These are phyloP conservation scores for Paradoxurus hermaphroditus DNA, from an alignment of 2,113 vertebrate genomes.

Conservation along the genomic window DNA sequence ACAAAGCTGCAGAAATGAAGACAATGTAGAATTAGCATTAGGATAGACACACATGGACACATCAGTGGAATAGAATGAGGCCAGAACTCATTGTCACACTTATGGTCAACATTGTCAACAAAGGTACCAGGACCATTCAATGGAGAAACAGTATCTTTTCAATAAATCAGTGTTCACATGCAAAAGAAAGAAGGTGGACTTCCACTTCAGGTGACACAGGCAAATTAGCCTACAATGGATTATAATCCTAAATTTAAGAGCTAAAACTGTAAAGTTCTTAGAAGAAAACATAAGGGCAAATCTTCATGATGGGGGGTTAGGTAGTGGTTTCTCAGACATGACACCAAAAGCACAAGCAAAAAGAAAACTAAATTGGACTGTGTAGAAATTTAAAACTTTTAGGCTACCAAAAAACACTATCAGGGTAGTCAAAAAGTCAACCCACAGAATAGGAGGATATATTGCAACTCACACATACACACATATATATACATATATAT, in stretches of 20 bases:
- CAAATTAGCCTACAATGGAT: neutral
- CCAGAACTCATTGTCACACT: neutral
- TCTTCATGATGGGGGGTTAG: neutral
- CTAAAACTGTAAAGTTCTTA: neutral
- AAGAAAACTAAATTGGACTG: neutral
- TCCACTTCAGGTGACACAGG: neutral
- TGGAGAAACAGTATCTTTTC: neutral
- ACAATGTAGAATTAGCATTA: neutral
- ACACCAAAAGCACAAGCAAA: neutral
- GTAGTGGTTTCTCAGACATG: neutral
- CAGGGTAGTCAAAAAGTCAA: neutral
- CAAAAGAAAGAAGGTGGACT: neutral
- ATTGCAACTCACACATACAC: slow-evolving; percentile 2
- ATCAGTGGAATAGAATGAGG: neutral
- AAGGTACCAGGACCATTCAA: neutral
- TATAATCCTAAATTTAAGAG: neutral
- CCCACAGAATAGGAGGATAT: neutral
- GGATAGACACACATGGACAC: neutral
- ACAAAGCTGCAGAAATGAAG: neutral
- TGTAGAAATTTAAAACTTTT: neutral
- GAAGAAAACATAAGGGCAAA: neutral
- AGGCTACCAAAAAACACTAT: neutral
- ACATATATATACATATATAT: no score
- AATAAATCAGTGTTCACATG: neutral
- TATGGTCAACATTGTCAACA: neutral